A percentile compares a stretch with the other conserved stretches of the same genome.
Evolutionary conservation across 2,888 invertebrate species (phyloP).

Genomic region (Xestobium rufovillosum): DNA sequence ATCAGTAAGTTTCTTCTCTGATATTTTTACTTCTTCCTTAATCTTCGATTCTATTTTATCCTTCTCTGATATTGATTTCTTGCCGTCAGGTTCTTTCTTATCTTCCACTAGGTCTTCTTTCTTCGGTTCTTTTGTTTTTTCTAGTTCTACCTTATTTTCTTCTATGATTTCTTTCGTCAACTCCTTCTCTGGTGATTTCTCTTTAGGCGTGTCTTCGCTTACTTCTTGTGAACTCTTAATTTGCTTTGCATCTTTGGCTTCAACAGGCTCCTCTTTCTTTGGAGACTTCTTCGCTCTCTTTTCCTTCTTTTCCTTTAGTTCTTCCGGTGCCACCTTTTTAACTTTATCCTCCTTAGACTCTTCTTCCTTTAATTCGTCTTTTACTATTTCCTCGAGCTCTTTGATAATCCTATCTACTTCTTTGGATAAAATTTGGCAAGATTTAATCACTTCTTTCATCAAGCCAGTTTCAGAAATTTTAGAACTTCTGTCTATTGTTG

Average conservation of each 20-base stretch:
- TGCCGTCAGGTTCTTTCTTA: slow-evolving; percentile 24
- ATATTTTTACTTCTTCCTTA: slow-evolving; percentile 16
- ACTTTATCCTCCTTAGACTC: slow-evolving; percentile 25
- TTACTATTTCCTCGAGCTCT: slow-evolving; percentile 20
- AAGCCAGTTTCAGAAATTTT: no score
- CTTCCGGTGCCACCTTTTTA: slow-evolving; percentile 18
- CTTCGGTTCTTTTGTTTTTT: slow-evolving; percentile 12
- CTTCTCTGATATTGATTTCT: background rate
- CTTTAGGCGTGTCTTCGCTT: slow-evolving; percentile 16
- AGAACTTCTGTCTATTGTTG: no score
- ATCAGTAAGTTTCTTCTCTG: slow-evolving; percentile 19
- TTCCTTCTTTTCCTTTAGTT: slow-evolving; percentile 19
- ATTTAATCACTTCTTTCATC: no score
- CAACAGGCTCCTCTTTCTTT: slow-evolving; percentile 16
- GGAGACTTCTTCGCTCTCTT: slow-evolving; percentile 18
- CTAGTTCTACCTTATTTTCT: slow-evolving; percentile 16
- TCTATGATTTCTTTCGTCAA: slow-evolving; percentile 19
- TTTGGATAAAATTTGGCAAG: no score
- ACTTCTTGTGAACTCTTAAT: no score
- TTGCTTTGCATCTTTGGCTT: no score
- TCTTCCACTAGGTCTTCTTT: slow-evolving; percentile 22
- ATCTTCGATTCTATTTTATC: no score
- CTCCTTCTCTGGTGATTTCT: slow-evolving; percentile 16
- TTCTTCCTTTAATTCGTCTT: slow-evolving; percentile 19
- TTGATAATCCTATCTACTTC: slow-evolving; percentile 18